phyloP scores from a whole-genome alignment of 1,140 invertebrate species.

The Drosophila triauraria region DNA sequence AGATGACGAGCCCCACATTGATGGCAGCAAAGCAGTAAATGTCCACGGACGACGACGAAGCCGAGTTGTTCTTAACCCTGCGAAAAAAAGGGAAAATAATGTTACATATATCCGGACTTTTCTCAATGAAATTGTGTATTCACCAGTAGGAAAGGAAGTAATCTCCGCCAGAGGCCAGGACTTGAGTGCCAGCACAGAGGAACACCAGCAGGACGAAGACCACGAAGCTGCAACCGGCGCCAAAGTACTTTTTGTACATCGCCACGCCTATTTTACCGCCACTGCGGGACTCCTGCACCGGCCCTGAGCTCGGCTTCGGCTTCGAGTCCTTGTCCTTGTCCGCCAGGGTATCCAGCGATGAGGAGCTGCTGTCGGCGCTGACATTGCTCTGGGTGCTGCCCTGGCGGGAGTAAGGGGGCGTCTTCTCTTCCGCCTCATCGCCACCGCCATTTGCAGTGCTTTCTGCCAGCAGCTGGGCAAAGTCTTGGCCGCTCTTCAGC shows the following conservation, averaged over 20 bases:
- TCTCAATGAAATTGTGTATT: not conserved
- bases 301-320: conserved; percentile 5
- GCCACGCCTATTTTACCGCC: conserved; percentile 86
- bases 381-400: conserved; percentile 67
- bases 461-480: conserved; percentile 87
- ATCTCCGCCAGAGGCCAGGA: conserved; percentile 88
- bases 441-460: conserved; percentile 74
- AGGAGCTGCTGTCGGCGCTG: conserved; percentile 76
- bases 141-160: conserved; percentile 89
- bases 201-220: conserved; percentile 85
- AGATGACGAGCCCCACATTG: conserved; percentile 87
- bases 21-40: conserved; percentile 86
- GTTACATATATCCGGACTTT: no score
- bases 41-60: conserved; percentile 36
- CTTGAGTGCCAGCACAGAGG: conserved; percentile 86
- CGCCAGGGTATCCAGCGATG: conserved; percentile 86
- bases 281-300: conserved; percentile 86
- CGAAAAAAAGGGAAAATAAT: conserved; percentile 13
- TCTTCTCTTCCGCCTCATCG: conserved; percentile 17
- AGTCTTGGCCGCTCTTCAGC: conserved; percentile 87
- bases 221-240: conserved; percentile 86
- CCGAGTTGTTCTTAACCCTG: conserved; percentile 85
- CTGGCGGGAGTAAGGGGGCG: conserved; percentile 85
- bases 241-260: conserved; percentile 88
- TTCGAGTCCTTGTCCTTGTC: conserved; percentile 59